Evolutionary conservation across 2,797 vertebrate genomes (phyloP).

Genomic region (Enteromius unitaeniatus): DNA sequence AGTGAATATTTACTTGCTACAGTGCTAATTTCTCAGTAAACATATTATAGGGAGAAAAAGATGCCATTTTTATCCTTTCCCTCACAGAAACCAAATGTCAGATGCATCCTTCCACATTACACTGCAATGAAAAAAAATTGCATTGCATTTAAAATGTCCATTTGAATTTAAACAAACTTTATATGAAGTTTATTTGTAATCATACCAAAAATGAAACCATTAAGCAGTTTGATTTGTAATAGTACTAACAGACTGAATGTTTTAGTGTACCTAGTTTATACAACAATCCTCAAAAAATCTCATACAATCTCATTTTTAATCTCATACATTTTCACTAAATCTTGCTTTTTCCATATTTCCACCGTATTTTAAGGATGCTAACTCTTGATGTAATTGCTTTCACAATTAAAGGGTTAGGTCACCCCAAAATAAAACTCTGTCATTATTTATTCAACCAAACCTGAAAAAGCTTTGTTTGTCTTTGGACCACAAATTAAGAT

Average conservation of each 20-base stretch:
- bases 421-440: background rate
- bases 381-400: background rate
- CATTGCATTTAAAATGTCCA: background rate
- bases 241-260: background rate
- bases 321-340: background rate
- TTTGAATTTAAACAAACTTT: background rate
- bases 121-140: background rate
- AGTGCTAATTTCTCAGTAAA: background rate
- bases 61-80: background rate
- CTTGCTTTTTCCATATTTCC: background rate
- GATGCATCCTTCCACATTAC: background rate
- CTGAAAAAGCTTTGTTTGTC: too few relatives aligned
- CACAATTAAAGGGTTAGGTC: background rate
- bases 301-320: too few relatives aligned
- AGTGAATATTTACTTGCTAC: background rate
- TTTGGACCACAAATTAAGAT: too few relatives aligned
- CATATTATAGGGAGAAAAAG: too few relatives aligned
- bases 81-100: background rate
- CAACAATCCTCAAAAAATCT: background rate
- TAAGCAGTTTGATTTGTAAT: background rate
- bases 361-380: background rate
- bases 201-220: background rate
- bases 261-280: background rate
- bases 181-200: background rate
- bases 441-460: background rate